Evolutionary conservation across 2,113 vertebrate species (phyloP).

Genomic region (Thalassarche chlororhynchos): DNA sequence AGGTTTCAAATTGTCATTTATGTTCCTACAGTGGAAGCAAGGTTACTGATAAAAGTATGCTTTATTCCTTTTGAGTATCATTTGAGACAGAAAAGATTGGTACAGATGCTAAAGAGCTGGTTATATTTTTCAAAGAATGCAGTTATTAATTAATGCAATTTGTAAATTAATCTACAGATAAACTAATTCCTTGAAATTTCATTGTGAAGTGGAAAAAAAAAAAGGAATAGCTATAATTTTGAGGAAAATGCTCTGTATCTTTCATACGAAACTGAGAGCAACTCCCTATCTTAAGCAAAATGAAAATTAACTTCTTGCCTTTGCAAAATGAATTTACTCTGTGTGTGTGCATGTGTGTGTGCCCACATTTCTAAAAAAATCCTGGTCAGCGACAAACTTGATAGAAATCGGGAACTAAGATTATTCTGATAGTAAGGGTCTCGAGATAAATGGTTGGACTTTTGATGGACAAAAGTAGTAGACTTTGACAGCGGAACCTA

Average conservation of each 20-base stretch:
- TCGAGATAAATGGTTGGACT: background rate
- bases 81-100: background rate
- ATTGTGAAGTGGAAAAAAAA: background rate
- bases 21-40: background rate
- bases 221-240: background rate
- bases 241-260: background rate
- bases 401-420: background rate
- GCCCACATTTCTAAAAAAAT: background rate
- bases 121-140: background rate
- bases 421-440: background rate
- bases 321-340: background rate
- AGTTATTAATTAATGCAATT: conserved; percentile 1
- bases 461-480: background rate
- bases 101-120: background rate
- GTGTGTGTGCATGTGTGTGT: background rate
- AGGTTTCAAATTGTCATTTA: background rate
- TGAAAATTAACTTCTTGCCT: background rate
- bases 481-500: background rate
- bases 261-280: background rate
- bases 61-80: background rate
- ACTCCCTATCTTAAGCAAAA: background rate
- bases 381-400: background rate
- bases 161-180: background rate
- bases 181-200: background rate
- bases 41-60: background rate